Base-by-base conservation (phyloP, 1,140 invertebrate species). In the Physella acuta region DNA sequence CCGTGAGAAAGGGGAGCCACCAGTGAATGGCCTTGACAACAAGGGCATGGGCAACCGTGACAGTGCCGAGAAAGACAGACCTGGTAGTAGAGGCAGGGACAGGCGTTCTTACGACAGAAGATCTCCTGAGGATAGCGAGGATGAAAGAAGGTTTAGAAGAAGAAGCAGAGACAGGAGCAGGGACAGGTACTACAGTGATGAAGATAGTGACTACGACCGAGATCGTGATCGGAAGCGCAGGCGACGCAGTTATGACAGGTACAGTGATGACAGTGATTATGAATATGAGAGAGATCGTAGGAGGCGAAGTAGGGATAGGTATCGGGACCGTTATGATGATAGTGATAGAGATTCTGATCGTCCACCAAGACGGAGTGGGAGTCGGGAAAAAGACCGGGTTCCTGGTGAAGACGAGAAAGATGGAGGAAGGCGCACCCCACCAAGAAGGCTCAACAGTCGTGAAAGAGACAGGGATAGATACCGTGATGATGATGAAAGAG, bases 131-230 rank as follows among this genome's bases (percentile, higher is more conserved):
- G 53, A 30, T 30, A 24, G 53, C 20, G 24, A 8, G 5, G 53
- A 30, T 20, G 53, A 20, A 14, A 24, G 49, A 33, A 33, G 44
- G 3, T 3, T 24, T 24, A 4, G 51, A 34, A 28, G 37, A 30
- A 39, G 61, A 63, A 49, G 44, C 26, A 39, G 61, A 33, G 61
- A 63, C 26, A 36, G 24, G 30, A 33, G 37, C 14, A 64, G 28
- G 34, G 37, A 26, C 28, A 31, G 30, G 30, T 24, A 24, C 28
- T 52, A 64, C 24, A 64, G 62, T 33, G 49, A 66, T 66, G 51
- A 56, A n/a, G 64, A 66, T 26, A 55, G 64, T 36, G 64, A 66
- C 26, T 66, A 66, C 36, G 53, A 56, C n/a, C 28, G 53, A 37
- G 64, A 66, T 26, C 8, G 64, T 2, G 28, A 36, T 28, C 51